Evolutionary conservation across 2,113 vertebrate species (phyloP).

Genomic region (Corythaeola cristata): DNA sequence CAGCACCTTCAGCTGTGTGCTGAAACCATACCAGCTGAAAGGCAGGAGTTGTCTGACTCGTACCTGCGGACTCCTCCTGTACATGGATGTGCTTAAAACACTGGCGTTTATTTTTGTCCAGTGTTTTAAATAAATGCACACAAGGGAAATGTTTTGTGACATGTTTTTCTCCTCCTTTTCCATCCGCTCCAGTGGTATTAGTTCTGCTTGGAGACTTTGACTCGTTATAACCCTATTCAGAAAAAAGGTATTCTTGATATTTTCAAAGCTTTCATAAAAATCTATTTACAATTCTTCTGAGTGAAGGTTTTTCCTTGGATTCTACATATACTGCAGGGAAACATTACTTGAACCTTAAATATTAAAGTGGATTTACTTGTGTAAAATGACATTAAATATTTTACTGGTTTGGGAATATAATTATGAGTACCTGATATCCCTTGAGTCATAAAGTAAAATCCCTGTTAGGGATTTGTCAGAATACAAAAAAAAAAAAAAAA

Average conservation of each 20-base stretch:
- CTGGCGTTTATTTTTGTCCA: no score
- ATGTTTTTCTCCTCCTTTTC: not conserved
- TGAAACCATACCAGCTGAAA: rapidly evolving
- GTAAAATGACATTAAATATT: not conserved
- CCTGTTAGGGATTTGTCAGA: not conserved
- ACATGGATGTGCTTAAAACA: no score
- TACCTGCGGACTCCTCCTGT: not conserved
- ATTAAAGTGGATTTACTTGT: not conserved
- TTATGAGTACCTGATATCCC: not conserved
- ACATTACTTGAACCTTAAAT: not conserved
- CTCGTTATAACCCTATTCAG: no score
- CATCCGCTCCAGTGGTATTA: not conserved
- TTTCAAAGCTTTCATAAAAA: not conserved
- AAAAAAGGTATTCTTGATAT: not conserved
- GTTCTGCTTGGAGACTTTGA: not conserved
- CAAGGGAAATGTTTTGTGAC: no score
- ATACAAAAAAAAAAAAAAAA: not conserved
- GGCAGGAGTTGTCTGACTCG: rapidly evolving
- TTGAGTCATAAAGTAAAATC: not conserved
- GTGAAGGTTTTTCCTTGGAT: not conserved
- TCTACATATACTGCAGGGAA: not conserved
- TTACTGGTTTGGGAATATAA: not conserved
- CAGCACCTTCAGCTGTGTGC: no score
- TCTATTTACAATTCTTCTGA: not conserved
- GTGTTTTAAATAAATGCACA: not conserved